These are phyloP conservation scores for Amazona guildingii DNA, from an alignment of 2,113 vertebrate genomes.

Conservation along the genomic window DNA sequence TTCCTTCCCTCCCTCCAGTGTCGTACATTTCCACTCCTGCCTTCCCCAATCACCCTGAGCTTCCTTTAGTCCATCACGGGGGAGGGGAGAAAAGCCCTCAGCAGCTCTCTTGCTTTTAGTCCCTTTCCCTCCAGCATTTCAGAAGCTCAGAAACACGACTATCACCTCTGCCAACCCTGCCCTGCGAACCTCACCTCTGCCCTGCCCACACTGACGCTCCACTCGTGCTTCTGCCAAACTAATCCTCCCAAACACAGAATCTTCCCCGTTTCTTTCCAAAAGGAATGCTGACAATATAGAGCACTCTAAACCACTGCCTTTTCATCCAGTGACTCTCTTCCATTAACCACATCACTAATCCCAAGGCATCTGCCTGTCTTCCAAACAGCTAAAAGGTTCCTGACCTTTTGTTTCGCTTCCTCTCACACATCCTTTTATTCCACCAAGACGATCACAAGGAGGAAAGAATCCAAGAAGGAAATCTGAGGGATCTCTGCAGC, in stretches of 20 bases:
- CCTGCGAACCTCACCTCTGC: neutral
- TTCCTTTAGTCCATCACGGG: neutral
- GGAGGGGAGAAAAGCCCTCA: neutral
- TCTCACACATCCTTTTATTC: neutral
- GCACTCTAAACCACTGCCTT: neutral
- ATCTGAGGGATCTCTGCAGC: accelerated
- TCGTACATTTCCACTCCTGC: neutral
- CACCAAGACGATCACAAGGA: neutral
- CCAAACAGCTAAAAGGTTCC: neutral
- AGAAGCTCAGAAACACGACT: neutral
- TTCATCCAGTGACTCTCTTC: neutral
- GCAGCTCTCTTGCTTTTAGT: constrained; percentile 2
- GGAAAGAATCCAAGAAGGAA: neutral
- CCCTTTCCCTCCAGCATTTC: neutral
- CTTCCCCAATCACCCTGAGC: neutral
- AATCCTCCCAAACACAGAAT: neutral
- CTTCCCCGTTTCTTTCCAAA: neutral
- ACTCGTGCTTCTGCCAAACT: neutral
- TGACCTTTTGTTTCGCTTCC: neutral
- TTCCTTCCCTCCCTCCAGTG: neutral
- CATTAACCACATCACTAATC: neutral
- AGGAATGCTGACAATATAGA: neutral
- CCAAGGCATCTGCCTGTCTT: neutral
- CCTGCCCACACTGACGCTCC: neutral
- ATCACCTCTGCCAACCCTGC: neutral